These are phyloP conservation scores for Stomorhina lunata DNA, from an alignment of 2,888 invertebrate genomes.

Conservation along the genomic window DNA sequence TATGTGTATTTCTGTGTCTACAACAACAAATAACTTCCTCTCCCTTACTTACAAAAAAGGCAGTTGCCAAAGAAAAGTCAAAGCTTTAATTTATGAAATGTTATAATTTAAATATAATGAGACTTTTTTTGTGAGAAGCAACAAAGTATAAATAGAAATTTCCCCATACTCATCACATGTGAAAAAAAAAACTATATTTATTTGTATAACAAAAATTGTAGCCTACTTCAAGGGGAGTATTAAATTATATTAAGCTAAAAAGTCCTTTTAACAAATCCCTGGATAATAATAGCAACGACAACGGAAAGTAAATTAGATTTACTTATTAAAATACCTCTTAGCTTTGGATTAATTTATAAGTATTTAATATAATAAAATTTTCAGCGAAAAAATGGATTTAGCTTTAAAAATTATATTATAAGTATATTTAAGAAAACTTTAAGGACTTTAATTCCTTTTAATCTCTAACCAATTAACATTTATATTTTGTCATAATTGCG, in stretches of 20 bases:
- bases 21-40: background rate
- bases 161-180: too few relatives aligned
- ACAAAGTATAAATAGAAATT: background rate
- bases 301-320: too few relatives aligned
- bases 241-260: background rate
- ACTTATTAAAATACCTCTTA: too few relatives aligned
- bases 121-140: background rate
- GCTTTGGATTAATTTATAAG: too few relatives aligned
- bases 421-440: too few relatives aligned
- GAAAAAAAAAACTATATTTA: background rate
- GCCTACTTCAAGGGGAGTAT: background rate
- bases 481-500: too few relatives aligned
- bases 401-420: too few relatives aligned
- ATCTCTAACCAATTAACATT: too few relatives aligned
- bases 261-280: background rate
- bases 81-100: constrained; percentile 33
- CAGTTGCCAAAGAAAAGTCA: constrained; percentile 9
- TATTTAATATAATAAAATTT: too few relatives aligned
- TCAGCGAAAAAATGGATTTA: too few relatives aligned
- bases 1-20: background rate
- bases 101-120: constrained; percentile 39
- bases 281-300: too few relatives aligned
- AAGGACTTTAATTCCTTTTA: too few relatives aligned
- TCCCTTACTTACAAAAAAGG: background rate
- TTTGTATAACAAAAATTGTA: background rate